phyloP scores from a whole-genome alignment of 2,888 invertebrate genomes.

The Leptopilina syphax region DNA sequence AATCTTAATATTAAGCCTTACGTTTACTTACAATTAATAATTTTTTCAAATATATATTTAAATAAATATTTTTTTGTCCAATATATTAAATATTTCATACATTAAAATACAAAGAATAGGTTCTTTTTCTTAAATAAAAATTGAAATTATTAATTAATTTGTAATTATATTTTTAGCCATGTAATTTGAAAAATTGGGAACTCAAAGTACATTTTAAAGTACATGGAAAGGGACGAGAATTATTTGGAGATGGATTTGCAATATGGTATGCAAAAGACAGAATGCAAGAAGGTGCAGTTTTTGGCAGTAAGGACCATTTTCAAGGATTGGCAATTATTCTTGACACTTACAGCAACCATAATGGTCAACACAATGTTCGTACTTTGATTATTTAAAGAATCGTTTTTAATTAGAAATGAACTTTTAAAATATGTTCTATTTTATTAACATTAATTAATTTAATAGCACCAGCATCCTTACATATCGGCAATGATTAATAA shows the following conservation, averaged over 20 bases:
- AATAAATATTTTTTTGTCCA: background rate
- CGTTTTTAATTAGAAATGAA: no score
- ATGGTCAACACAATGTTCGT: slow-evolving; percentile 97
- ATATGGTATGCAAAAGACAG: slow-evolving; percentile 95
- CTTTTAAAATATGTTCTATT: no score
- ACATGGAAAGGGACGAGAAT: slow-evolving; percentile 94
- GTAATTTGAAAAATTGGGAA: slow-evolving; percentile 95
- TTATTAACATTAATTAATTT: no score
- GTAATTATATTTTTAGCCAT: slow-evolving; percentile 82
- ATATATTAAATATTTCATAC: no score
- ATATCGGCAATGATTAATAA: slow-evolving; percentile 99
- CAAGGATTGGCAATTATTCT: slow-evolving; percentile 93
- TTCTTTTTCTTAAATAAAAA: no score
- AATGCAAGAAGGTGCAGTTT: slow-evolving; percentile 91
- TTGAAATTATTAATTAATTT: background rate
- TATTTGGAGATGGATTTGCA: slow-evolving; percentile 98
- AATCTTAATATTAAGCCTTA: background rate
- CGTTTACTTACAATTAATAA: no score
- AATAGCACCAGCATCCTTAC: slow-evolving; percentile 97
- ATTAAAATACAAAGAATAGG: no score
- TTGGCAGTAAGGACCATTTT: slow-evolving; percentile 96
- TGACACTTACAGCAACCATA: slow-evolving; percentile 99
- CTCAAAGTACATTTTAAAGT: slow-evolving; percentile 97
- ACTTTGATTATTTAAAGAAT: background rate
- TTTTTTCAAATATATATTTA: background rate